phyloP scores from a whole-genome alignment of 2,888 invertebrate species.

The Terebella lapidaria region DNA sequence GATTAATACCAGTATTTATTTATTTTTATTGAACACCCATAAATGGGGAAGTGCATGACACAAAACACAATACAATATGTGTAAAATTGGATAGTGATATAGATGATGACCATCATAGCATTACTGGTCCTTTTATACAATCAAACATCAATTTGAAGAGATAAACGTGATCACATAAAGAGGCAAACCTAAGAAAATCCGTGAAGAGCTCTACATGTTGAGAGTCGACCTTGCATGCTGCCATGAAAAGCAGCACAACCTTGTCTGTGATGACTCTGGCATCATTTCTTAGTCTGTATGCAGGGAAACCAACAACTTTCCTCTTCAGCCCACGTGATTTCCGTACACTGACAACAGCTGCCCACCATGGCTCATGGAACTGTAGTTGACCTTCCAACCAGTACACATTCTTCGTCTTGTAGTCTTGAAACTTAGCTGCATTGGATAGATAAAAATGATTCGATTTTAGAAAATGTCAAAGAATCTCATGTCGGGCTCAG shows the following conservation, averaged over 20 bases:
- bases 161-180: too few species aligned
- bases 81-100: too few species aligned
- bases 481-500: too few species aligned
- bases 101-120: too few species aligned
- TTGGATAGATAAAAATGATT: too few species aligned
- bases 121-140: too few species aligned
- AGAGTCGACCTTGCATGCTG: neutral
- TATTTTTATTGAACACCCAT: too few species aligned
- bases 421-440: constrained; percentile 7
- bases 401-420: neutral
- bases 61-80: too few species aligned
- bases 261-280: neutral
- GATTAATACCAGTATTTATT: too few species aligned
- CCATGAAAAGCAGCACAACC: constrained; percentile 1
- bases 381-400: constrained; percentile 3
- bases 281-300: neutral
- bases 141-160: too few species aligned
- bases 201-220: neutral
- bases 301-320: neutral
- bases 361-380: constrained; percentile 14
- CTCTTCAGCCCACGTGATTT: neutral
- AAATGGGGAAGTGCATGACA: too few species aligned
- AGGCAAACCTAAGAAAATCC: constrained; percentile 16
- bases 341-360: neutral
- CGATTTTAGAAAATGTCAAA: too few species aligned